These are phyloP conservation scores for Oncorhynchus nerka DNA, from an alignment of 2,113 vertebrate species.

Conservation along the genomic window DNA sequence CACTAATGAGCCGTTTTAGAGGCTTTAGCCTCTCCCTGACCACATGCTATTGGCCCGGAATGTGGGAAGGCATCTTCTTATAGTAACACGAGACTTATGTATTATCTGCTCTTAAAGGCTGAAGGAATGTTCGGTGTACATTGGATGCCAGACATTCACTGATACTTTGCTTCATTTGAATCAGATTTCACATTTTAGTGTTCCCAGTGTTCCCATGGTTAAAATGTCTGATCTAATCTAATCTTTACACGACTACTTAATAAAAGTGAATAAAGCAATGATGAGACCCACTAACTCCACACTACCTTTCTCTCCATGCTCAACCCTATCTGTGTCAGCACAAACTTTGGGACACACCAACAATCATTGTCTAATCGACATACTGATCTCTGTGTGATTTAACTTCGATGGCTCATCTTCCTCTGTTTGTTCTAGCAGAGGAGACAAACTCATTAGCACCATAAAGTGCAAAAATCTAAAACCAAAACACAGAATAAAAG, in stretches of 20 bases:
- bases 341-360: background rate
- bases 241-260: too few relatives aligned
- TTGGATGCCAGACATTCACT: too few relatives aligned
- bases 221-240: too few relatives aligned
- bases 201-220: too few relatives aligned
- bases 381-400: background rate
- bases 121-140: too few relatives aligned
- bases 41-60: slow-evolving; percentile 27
- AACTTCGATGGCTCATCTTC: slow-evolving; percentile 29
- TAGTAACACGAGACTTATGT: background rate
- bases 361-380: too few relatives aligned
- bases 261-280: background rate
- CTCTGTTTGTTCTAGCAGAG: slow-evolving; percentile 26
- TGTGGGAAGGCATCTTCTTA: slow-evolving; percentile 9
- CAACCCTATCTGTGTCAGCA: background rate
- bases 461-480: slow-evolving; percentile 45
- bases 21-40: slow-evolving; percentile 34
- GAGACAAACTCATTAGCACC: slow-evolving; percentile 48
- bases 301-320: background rate
- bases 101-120: too few relatives aligned
- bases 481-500: slow-evolving; percentile 26
- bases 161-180: too few relatives aligned
- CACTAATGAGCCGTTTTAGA: slow-evolving; percentile 42
- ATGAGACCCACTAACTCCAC: background rate
- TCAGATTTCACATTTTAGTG: too few relatives aligned